Base-by-base conservation (phyloP, 2,797 vertebrate species). In the Gymnocypris eckloni region DNA sequence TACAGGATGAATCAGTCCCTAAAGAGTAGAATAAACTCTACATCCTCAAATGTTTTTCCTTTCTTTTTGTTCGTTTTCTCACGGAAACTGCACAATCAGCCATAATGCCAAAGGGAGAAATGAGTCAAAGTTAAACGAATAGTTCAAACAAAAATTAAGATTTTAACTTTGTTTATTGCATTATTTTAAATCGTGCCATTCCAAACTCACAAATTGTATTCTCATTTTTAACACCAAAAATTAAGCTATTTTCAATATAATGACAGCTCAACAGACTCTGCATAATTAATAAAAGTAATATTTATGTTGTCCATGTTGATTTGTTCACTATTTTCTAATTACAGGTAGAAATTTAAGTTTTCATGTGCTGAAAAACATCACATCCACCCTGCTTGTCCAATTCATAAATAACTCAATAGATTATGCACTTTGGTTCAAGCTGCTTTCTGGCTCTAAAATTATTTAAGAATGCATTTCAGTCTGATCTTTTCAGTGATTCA, bases 1-100 rank as follows among this genome's bases (percentile, higher is more conserved):
- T 13, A 64, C 66, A 78, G 80, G 64, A 78, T 78, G 66, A 83
- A 45, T 67, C 56, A 37, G 56, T 72, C 69, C 69, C 75, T 71
- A 18, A 43, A 41, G 85, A 56, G 52, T 43, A 48, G 20, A 64
- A 48, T 56, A 43, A 28, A 39, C n/a, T 72, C 70, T 15, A 22
- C 41, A 45, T 75, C 25, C 43, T 61, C 48, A 56, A 41, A 82
- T 70, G n/a, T 61, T 79, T 45, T 81, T 56, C 20, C 33, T 25
- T 56, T 54, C 20, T 25, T 82, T 41, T 82, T 71, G 13, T 56
- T 48, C 54, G 39, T 25, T 76, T 75, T 76, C 41, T 66, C 43
- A n/a, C 12, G 8, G 71, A 66, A 66, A 50, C 4, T 37, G 20
- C 56, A 83, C 12, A 83, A 50, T 83, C 71, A 66, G 54, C n/a